Conservation (phyloP, 1,140 invertebrate species). For the Meloidogyne chitwoodi region DNA sequence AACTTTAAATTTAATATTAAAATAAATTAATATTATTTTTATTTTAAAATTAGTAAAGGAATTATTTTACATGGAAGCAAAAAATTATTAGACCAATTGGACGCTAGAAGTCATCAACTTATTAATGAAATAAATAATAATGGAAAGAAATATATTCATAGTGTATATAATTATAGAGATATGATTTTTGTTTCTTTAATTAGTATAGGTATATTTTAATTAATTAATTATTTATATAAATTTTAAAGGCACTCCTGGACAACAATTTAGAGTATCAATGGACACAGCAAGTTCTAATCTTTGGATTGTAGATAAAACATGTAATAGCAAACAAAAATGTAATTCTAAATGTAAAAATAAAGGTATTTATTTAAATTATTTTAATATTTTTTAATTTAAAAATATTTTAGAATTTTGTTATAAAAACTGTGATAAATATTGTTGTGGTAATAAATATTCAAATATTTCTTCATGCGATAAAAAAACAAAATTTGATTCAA, state of each 20-base stretch:
- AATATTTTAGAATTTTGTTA: neutral
- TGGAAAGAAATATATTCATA: neutral
- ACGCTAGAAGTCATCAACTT: neutral
- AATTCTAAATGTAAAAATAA: slow-evolving; percentile 2
- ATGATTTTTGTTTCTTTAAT: neutral
- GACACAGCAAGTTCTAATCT: slow-evolving; percentile 32
- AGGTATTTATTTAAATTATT: neutral
- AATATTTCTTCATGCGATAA: slow-evolving; percentile 7
- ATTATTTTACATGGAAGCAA: neutral
- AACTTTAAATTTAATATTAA: too few species aligned
- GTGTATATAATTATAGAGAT: neutral
- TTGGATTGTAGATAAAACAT: slow-evolving; percentile 22
- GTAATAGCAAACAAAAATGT: slow-evolving; percentile 4
- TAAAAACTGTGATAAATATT: slow-evolving; percentile 14
- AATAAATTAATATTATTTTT: too few species aligned
- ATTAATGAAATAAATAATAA: neutral
- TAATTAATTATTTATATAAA: neutral
- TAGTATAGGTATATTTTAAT: neutral
- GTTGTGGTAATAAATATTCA: slow-evolving; percentile 9
- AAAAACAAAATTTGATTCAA: slow-evolving; percentile 7
- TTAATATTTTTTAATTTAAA: neutral
- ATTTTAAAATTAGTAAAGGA: neutral
- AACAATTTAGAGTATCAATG: slow-evolving; percentile 20
- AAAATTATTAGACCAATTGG: neutral
- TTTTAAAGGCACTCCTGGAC: slow-evolving; percentile 23